Percentiles rank a stretch among this genome's conserved stretches.
Conservation (phyloP, 1,140 invertebrate species). For the Ceratoteleas bidentatus region DNA sequence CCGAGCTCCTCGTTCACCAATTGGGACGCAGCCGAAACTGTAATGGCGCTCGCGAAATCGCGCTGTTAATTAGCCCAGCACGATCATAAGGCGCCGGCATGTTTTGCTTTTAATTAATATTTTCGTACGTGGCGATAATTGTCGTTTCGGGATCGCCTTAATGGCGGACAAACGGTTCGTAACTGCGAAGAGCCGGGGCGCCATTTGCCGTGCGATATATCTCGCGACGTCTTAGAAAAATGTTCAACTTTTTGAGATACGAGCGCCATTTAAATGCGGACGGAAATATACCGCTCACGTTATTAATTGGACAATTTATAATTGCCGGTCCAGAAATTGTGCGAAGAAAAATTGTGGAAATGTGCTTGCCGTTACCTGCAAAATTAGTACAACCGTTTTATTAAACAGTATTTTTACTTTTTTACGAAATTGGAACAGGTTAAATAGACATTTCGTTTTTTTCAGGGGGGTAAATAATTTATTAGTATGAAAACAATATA, state of each 20-base stretch:
- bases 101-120: conserved; percentile 43
- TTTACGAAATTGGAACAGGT: too few species aligned
- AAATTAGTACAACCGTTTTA: too few species aligned
- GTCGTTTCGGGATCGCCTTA: conserved; percentile 14
- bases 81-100: conserved; percentile 1
- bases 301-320: conserved; percentile 9
- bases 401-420: too few species aligned
- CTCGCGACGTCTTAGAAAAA: conserved; percentile 10
- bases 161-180: conserved; percentile 15
- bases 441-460: too few species aligned
- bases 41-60: too few species aligned
- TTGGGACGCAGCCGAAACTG: too few species aligned
- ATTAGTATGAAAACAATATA: too few species aligned
- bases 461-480: too few species aligned
- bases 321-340: neutral
- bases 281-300: neutral
- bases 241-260: conserved; percentile 14
- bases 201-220: conserved; percentile 6
- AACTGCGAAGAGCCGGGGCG: conserved; percentile 3
- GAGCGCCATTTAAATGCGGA: conserved; percentile 6
- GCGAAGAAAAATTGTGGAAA: neutral
- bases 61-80: too few species aligned
- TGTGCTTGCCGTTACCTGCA: neutral
- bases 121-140: conserved; percentile 23
- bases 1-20: too few species aligned